These are phyloP conservation scores for Acronicta aceris DNA, from an alignment of 2,888 invertebrate species.

Conservation along the genomic window DNA sequence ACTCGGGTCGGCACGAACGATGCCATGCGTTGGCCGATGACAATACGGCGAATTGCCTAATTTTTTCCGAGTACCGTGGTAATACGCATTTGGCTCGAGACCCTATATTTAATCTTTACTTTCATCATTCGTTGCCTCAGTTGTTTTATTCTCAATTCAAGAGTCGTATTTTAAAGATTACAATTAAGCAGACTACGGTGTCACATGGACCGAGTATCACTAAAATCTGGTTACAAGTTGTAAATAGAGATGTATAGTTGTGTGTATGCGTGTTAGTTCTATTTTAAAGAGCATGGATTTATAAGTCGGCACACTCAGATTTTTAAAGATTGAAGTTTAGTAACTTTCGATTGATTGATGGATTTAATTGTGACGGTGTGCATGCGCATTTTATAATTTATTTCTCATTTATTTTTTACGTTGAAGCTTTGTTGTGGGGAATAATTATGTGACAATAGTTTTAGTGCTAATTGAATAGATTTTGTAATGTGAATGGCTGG, in stretches of 20 bases:
- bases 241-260: slow-evolving; percentile 48
- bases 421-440: neutral
- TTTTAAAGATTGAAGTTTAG: slow-evolving; percentile 1
- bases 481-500: too few relatives aligned
- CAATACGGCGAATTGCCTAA: too few relatives aligned
- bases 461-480: too few relatives aligned
- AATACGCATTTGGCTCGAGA: too few relatives aligned
- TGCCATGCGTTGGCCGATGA: too few relatives aligned
- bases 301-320: slow-evolving; percentile 9
- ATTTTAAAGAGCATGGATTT: slow-evolving; percentile 17
- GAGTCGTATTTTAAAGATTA: neutral
- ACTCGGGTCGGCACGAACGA: too few relatives aligned
- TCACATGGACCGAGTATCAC: slow-evolving; percentile 27
- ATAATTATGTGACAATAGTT: neutral
- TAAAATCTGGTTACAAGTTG: slow-evolving; percentile 30
- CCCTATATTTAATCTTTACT: neutral
- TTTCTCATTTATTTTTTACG: slow-evolving; percentile 16
- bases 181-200: slow-evolving; percentile 3
- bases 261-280: slow-evolving; percentile 27
- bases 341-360: slow-evolving; percentile 4
- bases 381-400: slow-evolving; percentile 16
- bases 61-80: too few relatives aligned
- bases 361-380: slow-evolving; percentile 10
- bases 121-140: neutral
- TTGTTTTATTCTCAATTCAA: too few relatives aligned